Evolutionary conservation across 2,797 vertebrate species (phyloP), one percentile per base, ranked within the genome.

Genomic region (Rachycentron canadum): DNA sequence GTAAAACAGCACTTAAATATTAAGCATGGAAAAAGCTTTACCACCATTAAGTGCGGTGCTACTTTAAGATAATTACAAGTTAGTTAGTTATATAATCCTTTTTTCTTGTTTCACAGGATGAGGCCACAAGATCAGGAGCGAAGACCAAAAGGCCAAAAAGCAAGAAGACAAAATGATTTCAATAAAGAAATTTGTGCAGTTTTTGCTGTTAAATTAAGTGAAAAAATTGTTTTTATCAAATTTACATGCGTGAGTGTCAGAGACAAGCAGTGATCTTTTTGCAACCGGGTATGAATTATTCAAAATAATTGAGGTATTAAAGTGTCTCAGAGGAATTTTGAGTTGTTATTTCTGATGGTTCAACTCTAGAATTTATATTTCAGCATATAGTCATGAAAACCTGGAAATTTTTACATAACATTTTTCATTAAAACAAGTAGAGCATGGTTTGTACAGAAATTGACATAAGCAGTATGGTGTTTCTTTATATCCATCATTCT

Each of bases 81-180:
- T 74, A 73, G 72, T 65, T 76, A 23, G 3, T 62, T 60, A 55
- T 69, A 49, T 87, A 40, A 84, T 69, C 25, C 25, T 55, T 61
- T 76, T 7, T 47, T 85, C 36, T 88, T 80, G 19, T 84, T 90
- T 90, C 66, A 69, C 92, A 96, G 95, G 95, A 95, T 73, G 95
- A 95, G 13, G 67, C 86, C 53, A 47, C 73, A 73, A 95, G 92
- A 90, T 74, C 90, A 3, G 94, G 90, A 77, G 86, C 82, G 7
- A 95, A 93, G 86, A 88, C 75, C 87, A 95, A 93, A 81, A 94
- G 75, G 78, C 69, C 85, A 57, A 95, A 93, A 93, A 82, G 53
- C 91, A 96, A 95, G 92, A 96, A 94, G 87, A 82, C 85, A 7
- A 96, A 95, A 86, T 96, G 81, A 95, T 81, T 67, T 67, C 62